Conservation (phyloP, 1,140 invertebrate species). For the Pogonognathellus flavescens region DNA sequence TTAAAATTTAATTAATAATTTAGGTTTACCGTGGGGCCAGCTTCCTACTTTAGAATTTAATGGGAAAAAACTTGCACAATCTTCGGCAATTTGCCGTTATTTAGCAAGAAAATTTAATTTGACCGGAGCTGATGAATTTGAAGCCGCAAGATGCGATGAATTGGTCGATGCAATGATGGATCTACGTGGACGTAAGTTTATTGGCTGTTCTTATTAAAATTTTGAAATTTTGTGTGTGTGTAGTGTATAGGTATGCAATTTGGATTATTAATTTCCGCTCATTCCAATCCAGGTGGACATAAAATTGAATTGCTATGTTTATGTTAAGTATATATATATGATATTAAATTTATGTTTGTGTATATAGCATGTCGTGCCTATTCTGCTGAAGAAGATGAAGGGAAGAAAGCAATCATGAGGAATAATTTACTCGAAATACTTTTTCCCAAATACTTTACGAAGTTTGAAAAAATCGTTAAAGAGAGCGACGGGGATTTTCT, state of each 20-base stretch:
- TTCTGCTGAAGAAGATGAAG: slow-evolving; percentile 12
- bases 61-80: slow-evolving; percentile 77
- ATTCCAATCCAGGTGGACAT: not conserved
- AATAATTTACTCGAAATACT: not conserved
- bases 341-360: not conserved
- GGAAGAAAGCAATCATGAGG: not conserved
- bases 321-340: not conserved
- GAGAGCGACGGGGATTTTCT: slow-evolving; percentile 49
- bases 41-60: slow-evolving; percentile 79
- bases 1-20: too few species aligned
- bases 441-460: slow-evolving; percentile 33
- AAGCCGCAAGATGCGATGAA: slow-evolving; percentile 76
- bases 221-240: too few species aligned
- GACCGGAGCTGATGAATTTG: slow-evolving; percentile 76
- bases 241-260: too few species aligned
- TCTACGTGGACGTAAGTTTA: not conserved
- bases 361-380: not conserved
- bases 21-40: slow-evolving; percentile 74
- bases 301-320: not conserved
- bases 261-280: too few species aligned
- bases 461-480: slow-evolving; percentile 22
- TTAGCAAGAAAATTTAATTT: slow-evolving; percentile 76
- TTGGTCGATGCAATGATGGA: slow-evolving; percentile 69
- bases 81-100: slow-evolving; percentile 77
- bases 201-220: too few species aligned